Evolutionary conservation across 1,140 invertebrate species (phyloP).

Genomic region (Drosophila albomicans): DNA sequence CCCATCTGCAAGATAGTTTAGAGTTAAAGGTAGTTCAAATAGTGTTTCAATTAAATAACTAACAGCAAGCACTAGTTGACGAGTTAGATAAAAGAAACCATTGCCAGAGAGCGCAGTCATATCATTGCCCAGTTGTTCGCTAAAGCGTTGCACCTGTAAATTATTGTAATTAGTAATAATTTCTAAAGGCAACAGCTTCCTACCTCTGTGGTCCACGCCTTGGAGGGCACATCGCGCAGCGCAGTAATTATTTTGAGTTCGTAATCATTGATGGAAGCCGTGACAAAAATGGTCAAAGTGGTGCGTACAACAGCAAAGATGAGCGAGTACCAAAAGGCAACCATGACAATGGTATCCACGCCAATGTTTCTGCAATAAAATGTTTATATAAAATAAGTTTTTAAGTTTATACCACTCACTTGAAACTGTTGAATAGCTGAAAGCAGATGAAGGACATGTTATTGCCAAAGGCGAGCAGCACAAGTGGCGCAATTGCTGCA

Average conservation of each 20-base stretch:
- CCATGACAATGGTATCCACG: constrained; percentile 67
- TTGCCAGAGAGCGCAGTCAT: constrained; percentile 87
- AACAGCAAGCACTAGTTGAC: constrained; percentile 87
- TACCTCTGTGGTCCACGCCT: constrained; percentile 87
- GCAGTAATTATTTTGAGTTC: constrained; percentile 86
- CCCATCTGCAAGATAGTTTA: constrained; percentile 83
- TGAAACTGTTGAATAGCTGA: constrained; percentile 81
- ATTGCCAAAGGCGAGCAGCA: constrained; percentile 72
- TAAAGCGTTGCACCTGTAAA: constrained; percentile 85
- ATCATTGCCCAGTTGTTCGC: constrained; percentile 87
- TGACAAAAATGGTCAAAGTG: constrained; percentile 86
- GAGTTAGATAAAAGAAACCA: constrained; percentile 88
- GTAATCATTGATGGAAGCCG: constrained; percentile 88
- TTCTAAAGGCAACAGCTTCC: background rate
- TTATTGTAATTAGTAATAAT: background rate
- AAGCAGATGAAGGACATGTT: constrained; percentile 84
- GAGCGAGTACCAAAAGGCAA: constrained; percentile 89
- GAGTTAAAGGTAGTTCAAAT: background rate
- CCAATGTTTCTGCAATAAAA: constrained; percentile 72
- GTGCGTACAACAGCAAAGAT: constrained; percentile 87
- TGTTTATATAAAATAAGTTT: background rate
- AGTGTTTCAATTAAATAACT: background rate
- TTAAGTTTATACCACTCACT: too few species aligned
- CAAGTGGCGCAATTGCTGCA: constrained; percentile 85
- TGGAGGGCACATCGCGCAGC: constrained; percentile 86